Conservation (phyloP, 2,797 vertebrate species). For the Hemitrygon akajei region DNA sequence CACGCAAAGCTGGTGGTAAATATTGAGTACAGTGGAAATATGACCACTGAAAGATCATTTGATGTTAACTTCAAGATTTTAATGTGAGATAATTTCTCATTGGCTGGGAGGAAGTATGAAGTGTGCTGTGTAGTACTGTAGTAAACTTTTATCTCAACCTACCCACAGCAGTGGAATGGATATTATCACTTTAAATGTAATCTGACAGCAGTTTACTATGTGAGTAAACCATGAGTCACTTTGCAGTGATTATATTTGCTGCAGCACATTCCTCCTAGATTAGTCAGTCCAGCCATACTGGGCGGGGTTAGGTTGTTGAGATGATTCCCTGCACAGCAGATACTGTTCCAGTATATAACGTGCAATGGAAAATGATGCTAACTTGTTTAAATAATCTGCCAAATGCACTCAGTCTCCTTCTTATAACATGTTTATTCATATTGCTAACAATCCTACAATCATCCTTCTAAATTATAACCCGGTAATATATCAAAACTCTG, state of each 20-base stretch:
- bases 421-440: neutral
- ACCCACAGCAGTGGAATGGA: neutral
- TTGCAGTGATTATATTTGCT: neutral
- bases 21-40: neutral
- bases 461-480: neutral
- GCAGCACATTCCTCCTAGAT: constrained; percentile 15
- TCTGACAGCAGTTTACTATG: neutral
- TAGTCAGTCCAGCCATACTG: neutral
- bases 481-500: neutral
- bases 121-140: neutral
- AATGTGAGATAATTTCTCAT: neutral
- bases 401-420: neutral
- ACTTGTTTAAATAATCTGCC: neutral
- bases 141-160: neutral
- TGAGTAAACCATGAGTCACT: neutral
- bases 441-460: neutral
- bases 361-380: neutral
- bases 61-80: neutral
- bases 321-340: neutral
- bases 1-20: neutral
- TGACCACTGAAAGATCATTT: neutral
- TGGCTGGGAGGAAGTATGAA: neutral
- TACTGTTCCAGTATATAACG: neutral
- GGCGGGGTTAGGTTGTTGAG: constrained; percentile 26
- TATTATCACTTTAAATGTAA: neutral